Conservation (phyloP, 30 jellyfish, hydroid and myxozoan species). For the Catostylus mosaicus region DNA sequence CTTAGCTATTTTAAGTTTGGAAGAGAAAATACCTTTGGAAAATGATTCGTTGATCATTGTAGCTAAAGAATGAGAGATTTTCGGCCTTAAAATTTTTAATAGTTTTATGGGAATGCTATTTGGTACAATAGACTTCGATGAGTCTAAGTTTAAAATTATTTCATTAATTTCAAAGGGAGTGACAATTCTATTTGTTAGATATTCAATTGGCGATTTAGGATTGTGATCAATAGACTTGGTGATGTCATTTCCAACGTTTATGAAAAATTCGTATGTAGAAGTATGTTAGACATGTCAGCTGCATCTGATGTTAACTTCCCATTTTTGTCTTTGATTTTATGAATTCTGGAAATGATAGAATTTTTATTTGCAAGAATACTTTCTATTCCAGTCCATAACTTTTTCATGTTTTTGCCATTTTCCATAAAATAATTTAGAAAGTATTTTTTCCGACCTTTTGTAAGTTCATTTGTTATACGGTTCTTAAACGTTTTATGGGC, state of each 20-base stretch:
- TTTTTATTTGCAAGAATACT: constrained; percentile 22
- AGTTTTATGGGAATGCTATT: constrained; percentile 54
- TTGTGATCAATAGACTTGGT: constrained; percentile 38
- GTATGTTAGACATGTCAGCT: constrained; percentile 48
- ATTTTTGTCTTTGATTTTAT: constrained; percentile 48
- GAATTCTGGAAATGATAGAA: constrained; percentile 25
- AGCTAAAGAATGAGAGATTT: constrained; percentile 38
- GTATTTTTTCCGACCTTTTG: constrained; percentile 28
- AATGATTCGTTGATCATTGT: constrained; percentile 41
- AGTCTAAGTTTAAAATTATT: constrained; percentile 26
- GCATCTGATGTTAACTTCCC: constrained; percentile 56
- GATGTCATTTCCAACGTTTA: constrained; percentile 42
- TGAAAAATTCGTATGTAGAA: constrained; percentile 53
- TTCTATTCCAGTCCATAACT: constrained; percentile 39
- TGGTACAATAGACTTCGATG: constrained; percentile 54
- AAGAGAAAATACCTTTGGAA: constrained; percentile 40
- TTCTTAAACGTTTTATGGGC: constrained; percentile 31
- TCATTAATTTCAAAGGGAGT: constrained; percentile 51
- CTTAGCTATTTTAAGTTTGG: constrained; percentile 57
- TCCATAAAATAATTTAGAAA: constrained; percentile 17
- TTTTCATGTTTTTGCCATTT: constrained; percentile 39
- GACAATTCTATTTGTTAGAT: constrained; percentile 38
- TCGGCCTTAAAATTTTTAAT: constrained; percentile 48
- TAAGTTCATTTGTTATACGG: constrained; percentile 38
- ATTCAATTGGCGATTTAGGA: constrained; percentile 32